Percentiles rank a stretch among this genome's conserved stretches.
Conservation (phyloP, 2,797 vertebrate species). For the Peromyscus aztecus region DNA sequence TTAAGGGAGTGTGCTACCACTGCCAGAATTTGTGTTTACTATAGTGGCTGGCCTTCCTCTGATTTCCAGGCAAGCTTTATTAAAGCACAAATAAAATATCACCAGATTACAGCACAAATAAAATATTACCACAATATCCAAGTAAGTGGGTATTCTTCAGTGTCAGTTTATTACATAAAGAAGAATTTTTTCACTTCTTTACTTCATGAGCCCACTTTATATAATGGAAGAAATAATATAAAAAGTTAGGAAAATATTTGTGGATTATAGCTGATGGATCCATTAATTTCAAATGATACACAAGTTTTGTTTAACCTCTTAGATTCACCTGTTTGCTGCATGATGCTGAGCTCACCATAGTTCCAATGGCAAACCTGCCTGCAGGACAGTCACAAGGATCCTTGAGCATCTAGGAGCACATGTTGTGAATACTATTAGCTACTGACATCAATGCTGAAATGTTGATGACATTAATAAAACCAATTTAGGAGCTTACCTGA, state of each 20-base stretch:
- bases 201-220: background rate
- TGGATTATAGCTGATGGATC: background rate
- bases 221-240: background rate
- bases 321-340: background rate
- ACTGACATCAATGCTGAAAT: conserved; percentile 11
- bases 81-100: no score
- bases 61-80: no score
- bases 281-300: conserved; percentile 33
- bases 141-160: background rate
- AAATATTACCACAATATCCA: background rate
- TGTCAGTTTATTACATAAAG: background rate
- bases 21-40: no score
- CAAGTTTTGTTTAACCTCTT: background rate
- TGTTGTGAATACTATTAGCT: background rate
- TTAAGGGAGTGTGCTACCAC: no score
- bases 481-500: background rate
- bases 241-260: background rate
- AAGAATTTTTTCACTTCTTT: conserved; percentile 1
- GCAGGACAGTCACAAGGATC: background rate
- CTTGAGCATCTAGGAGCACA: background rate
- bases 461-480: background rate
- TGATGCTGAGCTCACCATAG: background rate
- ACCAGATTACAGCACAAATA: no score
- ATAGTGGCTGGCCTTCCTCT: no score
- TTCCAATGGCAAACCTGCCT: background rate